Conservation (phyloP, 2,797 vertebrate species). For the Sebastiscus tertius region DNA sequence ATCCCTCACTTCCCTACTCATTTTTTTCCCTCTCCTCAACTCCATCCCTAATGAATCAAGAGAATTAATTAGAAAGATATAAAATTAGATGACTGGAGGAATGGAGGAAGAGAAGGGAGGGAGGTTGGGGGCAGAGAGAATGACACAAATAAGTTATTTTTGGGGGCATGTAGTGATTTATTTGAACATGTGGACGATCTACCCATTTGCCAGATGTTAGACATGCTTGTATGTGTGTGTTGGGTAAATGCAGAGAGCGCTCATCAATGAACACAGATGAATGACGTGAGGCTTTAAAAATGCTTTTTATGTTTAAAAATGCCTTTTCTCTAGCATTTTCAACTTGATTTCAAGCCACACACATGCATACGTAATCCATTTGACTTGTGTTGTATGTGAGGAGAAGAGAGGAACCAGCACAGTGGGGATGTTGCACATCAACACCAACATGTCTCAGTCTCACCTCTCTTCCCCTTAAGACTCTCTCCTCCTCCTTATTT, state of each 20-base stretch:
- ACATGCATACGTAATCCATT: not conserved
- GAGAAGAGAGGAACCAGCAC: constrained; percentile 17
- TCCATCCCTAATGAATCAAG: constrained; percentile 64
- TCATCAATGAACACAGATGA: not conserved
- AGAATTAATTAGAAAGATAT: constrained; percentile 67
- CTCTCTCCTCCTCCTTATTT: not conserved
- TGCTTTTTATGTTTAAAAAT: not conserved
- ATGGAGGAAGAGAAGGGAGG: not conserved
- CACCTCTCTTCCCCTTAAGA: constrained; percentile 16
- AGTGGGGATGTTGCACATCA: constrained; percentile 26
- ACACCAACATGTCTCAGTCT: constrained; percentile 36
- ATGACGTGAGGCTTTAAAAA: not conserved
- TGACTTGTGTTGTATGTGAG: constrained; percentile 10
- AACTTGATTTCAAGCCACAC: not conserved
- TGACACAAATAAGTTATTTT: constrained; percentile 13
- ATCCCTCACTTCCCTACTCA: constrained; percentile 40
- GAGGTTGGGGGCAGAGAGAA: not conserved
- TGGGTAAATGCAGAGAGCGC: not conserved
- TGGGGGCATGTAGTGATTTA: not conserved
- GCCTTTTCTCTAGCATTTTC: not conserved
- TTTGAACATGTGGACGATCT: constrained; percentile 4
- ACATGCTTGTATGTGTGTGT: not conserved
- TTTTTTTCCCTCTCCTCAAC: constrained; percentile 5
- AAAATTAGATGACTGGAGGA: constrained; percentile 53
- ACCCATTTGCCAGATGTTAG: not conserved